Conservation (phyloP, 1,140 invertebrate genomes). For the Linepithema humile region DNA sequence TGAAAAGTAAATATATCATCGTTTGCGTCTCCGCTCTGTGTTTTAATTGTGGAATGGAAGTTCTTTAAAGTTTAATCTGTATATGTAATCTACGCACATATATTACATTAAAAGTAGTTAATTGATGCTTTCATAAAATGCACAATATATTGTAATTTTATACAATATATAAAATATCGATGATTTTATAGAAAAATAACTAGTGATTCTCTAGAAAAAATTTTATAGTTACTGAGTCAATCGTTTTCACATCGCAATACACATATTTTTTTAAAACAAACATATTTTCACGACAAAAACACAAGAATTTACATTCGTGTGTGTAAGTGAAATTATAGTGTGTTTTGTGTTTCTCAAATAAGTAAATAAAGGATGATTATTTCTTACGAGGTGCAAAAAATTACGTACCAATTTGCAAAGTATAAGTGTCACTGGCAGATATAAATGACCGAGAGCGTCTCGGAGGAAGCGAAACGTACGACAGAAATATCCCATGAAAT, state of each 20-base stretch:
- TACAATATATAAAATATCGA: neutral
- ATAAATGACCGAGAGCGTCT: constrained; percentile 30
- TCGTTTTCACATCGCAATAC: neutral
- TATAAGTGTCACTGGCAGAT: constrained; percentile 43
- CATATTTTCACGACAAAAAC: neutral
- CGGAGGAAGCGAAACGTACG: neutral
- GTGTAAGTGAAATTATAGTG: neutral
- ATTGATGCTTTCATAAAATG: constrained; percentile 13
- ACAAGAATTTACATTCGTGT: neutral
- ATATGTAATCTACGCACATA: neutral
- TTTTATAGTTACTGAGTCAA: neutral
- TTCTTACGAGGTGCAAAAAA: constrained; percentile 18
- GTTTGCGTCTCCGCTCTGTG: neutral
- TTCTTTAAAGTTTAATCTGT: neutral
- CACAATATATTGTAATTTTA: neutral
- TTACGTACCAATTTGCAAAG: constrained; percentile 47
- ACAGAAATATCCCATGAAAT: constrained; percentile 42
- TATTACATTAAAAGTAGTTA: neutral
- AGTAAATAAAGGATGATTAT: neutral
- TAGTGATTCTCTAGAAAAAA: neutral
- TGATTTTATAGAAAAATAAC: neutral
- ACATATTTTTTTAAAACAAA: neutral
- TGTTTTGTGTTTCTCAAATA: neutral
- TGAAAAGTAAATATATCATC: constrained; percentile 35
- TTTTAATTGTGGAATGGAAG: constrained; percentile 21